Base-by-base conservation (phyloP, 2,888 invertebrate species). In the Drosophila bunnanda region DNA sequence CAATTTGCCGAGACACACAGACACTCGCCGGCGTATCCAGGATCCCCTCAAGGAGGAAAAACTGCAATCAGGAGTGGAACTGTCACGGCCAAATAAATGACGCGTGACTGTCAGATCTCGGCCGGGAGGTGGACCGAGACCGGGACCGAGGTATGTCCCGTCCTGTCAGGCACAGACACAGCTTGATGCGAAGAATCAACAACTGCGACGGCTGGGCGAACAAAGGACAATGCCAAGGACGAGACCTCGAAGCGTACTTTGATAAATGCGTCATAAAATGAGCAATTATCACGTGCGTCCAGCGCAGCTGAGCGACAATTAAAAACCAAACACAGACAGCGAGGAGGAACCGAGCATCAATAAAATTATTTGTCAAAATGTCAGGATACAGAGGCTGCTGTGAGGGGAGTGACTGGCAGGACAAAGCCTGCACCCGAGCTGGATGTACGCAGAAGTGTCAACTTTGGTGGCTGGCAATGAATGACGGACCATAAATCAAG, bases 361-460 rank as follows among this genome's bases (percentile, higher is more conserved):
- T 83, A 87, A 88, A 90, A 87, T 80, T 88, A 90, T 89, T 90
- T 89, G 90, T 89, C 90, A 90, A 89, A 85, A 76, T 81, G 90
- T 82, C 90, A 86, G 72, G 75, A 70, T 50, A 25, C 57, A 28
- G 53, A 28, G 53, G 64, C 44, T 52, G 34, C 56, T 52, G 57
- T 56, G 41, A 48, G 69, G 17, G 55, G 76, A 67, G 76, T 69
- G 70, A 75, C 59, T 56, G 62, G 32, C 30, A 50, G 50, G 66
- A 65, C 64, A 65, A 66, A 65, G 66, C 28, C 64, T 12, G 22
- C 25, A 39, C 36, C 28, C 20, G 53, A 34, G 43, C 75, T 46
- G 86, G 75, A 65, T 73, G 46, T 69, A 77, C 78, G 83, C 55
- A 80, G 80, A 75, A 79, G 86, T 86, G 87, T 79, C 89, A 86